A percentile compares a stretch with the other conserved stretches of the same genome.
Conservation (phyloP, 1,140 invertebrate genomes). For the Papilio machaon region DNA sequence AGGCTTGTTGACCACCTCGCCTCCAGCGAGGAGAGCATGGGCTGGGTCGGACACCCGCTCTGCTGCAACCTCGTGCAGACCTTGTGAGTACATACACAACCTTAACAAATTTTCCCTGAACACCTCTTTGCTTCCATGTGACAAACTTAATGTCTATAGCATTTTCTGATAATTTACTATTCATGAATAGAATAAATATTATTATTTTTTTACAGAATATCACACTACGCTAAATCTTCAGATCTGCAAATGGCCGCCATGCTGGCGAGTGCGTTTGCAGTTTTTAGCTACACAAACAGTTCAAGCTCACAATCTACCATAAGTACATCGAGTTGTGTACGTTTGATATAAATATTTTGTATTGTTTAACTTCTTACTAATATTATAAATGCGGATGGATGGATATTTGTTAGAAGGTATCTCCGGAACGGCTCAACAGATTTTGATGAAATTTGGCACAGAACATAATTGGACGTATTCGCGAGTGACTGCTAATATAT, state of each 20-base stretch:
- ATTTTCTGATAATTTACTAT: neutral
- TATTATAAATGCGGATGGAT: no score
- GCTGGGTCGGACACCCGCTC: constrained; percentile 92
- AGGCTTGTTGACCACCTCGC: constrained; percentile 60
- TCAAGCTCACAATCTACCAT: constrained; percentile 71
- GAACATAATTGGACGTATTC: no score
- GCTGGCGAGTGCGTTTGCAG: constrained; percentile 91
- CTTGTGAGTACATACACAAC: constrained; percentile 84
- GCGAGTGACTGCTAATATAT: no score
- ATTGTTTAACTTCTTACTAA: no score
- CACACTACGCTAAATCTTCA: constrained; percentile 88
- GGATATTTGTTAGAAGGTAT: no score
- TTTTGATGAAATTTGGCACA: no score
- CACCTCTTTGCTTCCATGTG: neutral
- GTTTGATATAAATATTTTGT: constrained; percentile 44
- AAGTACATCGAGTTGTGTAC: constrained; percentile 75
- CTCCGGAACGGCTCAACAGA: no score
- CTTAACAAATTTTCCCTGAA: neutral
- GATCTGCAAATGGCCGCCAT: constrained; percentile 97
- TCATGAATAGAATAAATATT: neutral
- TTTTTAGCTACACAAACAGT: constrained; percentile 67
- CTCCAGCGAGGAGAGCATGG: constrained; percentile 85
- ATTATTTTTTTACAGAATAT: constrained; percentile 83
- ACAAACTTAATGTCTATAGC: neutral
- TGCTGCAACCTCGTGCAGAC: constrained; percentile 92